Evolutionary conservation across 2,888 invertebrate species (phyloP), one percentile per base, ranked within the genome.

Genomic region (Andrena marginata): DNA sequence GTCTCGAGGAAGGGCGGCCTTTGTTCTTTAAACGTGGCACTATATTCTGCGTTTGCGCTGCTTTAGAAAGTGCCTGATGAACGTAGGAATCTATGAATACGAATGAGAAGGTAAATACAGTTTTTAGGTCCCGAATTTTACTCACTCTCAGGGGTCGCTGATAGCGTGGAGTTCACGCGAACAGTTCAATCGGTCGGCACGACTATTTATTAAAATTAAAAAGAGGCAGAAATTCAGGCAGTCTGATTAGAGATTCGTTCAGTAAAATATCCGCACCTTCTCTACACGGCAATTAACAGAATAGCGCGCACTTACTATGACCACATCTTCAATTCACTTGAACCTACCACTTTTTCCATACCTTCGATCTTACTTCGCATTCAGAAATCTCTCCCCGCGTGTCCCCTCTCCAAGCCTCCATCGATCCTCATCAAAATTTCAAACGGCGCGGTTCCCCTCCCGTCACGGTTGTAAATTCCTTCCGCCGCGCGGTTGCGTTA

Each of bases 371-470:
- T 26, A 54, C 67, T 75, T 31, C n/a, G 23, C 13, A 13, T 26
- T 54, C 35, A 31, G 62, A 63, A 75, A 68, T 62, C 73, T 29
- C 59, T 20, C 42, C 8, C 51, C 6, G 42, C 48, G 26, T 56
- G 56, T 8, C 26, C 33, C 10, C 72, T n/a, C 23, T n/a, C 49
- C 69, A 20, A 56, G 54, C 48, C 56, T 56, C 48, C 33, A 64
- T 56, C 29, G 69, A 49, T 33, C 56, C 69, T 69, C 69, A 69
- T 79, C 54, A 79, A 77, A 79, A 69, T 79, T 77, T 77, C 77
- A 77, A 79, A 70, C 59, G 65, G 70, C 20, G 60, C 65, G 62
- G 54, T 68, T 76, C 63, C 67, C 65, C 54, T 63, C 33, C 64
- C 65, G 64, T 65, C 59, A 51, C 51, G 69, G 20, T 33, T 29